Evolutionary conservation across 1,140 invertebrate species (phyloP), one percentile per base, ranked within the genome.

Genomic region (Yoshiicerus persimilis): DNA sequence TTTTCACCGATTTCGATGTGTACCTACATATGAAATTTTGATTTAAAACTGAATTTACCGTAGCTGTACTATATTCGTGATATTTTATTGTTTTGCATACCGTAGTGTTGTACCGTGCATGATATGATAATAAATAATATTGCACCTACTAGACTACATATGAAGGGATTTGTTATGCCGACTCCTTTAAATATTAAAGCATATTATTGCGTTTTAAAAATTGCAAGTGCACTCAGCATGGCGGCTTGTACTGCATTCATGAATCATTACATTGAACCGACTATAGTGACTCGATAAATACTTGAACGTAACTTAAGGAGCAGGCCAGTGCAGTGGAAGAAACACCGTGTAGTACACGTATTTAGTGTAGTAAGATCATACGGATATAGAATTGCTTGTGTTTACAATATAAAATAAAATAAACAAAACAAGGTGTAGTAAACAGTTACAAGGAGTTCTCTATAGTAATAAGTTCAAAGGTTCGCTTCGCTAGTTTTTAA

Each of bases 401-500:
- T 80, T 80, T 36, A 38, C 38, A 80, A 38, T n/a, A 32, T n/a
- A 5, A 80, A 23, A 38, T n/a, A 80, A 34, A 80, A 36, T 80
- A 36, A 80, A 36, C 27, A 70, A 27, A 27, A 30, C 64, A 70
- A 70, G 64, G 23, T 70, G 23, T 27, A 30, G 32, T 80, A 80
- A 80, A 80, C 75, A 80, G 75, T 80, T 80, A 36, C 75, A 36
- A 34, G 75, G 20, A 80, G 32, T 38, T 80, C 32, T 80, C 16
- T 36, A n/a, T n/a, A 56, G 6, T 56, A 56, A 56, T 56, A 80
- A 80, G 75, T 80, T 80, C 75, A 80, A 80, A 80, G 75, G 75
- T 80, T 80, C 75, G 75, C 75, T 80, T 80, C 16, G 75, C 75
- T 80, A 34, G 13, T 36, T 80, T 80, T 80, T 80, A 80, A 80